A percentile compares a stretch with the other conserved stretches of the same genome.
These are phyloP conservation scores for Phylloscopus trochilus DNA, from an alignment of 2,113 vertebrate species.

Conservation along the genomic window DNA sequence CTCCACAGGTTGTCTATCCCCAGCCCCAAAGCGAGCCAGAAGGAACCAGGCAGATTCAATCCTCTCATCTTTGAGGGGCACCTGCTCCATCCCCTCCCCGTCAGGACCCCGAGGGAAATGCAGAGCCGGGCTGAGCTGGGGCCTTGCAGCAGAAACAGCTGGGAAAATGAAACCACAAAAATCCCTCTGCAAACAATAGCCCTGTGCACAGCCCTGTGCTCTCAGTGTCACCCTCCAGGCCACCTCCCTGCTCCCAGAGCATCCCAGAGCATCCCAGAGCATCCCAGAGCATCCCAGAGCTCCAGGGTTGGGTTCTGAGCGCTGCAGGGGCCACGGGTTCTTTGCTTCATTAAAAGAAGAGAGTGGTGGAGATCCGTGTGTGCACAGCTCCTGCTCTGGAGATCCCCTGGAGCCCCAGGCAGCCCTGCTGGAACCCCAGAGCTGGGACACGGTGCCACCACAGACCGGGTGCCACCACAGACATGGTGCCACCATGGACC, in stretches of 20 bases:
- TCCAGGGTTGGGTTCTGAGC: rapidly evolving
- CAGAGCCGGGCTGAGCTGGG: neutral
- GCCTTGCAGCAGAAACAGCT: neutral
- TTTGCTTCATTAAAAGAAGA: neutral
- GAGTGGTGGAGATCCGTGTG: rapidly evolving
- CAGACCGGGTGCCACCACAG: rapidly evolving
- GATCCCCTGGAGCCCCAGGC: neutral
- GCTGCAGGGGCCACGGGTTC: neutral
- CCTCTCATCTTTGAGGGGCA: neutral
- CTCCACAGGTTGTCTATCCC: neutral
- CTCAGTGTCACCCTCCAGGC: rapidly evolving
- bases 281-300: rapidly evolving
- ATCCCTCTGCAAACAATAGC: neutral
- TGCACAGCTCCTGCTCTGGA: rapidly evolving
- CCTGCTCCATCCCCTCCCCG: neutral
- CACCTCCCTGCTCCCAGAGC: rapidly evolving
- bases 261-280: rapidly evolving
- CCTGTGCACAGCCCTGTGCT: neutral
- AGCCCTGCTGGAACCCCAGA: neutral
- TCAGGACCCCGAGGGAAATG: neutral
- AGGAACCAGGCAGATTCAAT: neutral
- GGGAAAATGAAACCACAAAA: neutral
- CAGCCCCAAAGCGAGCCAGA: neutral
- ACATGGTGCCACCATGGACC: neutral
- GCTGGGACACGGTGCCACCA: neutral